Percentiles rank a stretch among this genome's conserved stretches.
Evolutionary conservation across 2,113 vertebrate species (phyloP).

Genomic region (Cheilinus undulatus): DNA sequence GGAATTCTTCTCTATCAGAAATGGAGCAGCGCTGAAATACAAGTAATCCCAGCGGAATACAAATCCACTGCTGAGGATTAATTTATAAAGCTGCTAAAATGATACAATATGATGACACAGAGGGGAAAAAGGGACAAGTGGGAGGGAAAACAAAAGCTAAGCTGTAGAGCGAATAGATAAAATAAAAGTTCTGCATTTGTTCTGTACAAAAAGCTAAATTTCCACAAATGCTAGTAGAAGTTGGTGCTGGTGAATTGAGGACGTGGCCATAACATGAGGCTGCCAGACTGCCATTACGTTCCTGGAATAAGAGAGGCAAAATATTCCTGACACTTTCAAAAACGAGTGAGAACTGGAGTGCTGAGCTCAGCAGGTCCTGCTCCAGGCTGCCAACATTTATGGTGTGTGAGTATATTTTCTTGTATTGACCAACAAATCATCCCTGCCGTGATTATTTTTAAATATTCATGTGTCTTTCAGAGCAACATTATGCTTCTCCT

Average conservation of each 20-base stretch:
- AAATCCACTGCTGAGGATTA: conserved; percentile 64
- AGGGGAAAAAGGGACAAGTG: conserved; percentile 15
- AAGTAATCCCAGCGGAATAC: conserved; percentile 58
- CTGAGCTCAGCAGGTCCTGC: conserved; percentile 68
- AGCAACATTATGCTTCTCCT: conserved; percentile 34
- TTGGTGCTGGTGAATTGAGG: conserved; percentile 34
- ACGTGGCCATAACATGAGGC: conserved; percentile 57
- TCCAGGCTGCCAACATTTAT: conserved; percentile 58
- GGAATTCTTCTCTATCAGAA: conserved; percentile 49
- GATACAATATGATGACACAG: conserved; percentile 55
- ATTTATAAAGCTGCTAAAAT: conserved; percentile 72
- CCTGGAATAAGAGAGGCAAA: conserved; percentile 63
- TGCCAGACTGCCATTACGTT: conserved; percentile 61
- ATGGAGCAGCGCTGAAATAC: conserved; percentile 53
- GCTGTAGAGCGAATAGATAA: conserved; percentile 34
- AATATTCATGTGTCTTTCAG: conserved; percentile 27
- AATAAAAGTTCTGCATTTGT: conserved; percentile 29
- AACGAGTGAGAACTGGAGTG: conserved; percentile 58
- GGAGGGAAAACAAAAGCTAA: conserved; percentile 51
- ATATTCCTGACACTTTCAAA: conserved; percentile 72
- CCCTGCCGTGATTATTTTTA: conserved; percentile 32
- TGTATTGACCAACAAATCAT: conserved; percentile 68
- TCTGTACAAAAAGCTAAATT: conserved; percentile 21
- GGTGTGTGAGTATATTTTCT: conserved; percentile 64
- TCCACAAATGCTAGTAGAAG: conserved; percentile 44